These are phyloP conservation scores for Cydia fagiglandana DNA, from an alignment of 1,140 invertebrate species.

Conservation along the genomic window DNA sequence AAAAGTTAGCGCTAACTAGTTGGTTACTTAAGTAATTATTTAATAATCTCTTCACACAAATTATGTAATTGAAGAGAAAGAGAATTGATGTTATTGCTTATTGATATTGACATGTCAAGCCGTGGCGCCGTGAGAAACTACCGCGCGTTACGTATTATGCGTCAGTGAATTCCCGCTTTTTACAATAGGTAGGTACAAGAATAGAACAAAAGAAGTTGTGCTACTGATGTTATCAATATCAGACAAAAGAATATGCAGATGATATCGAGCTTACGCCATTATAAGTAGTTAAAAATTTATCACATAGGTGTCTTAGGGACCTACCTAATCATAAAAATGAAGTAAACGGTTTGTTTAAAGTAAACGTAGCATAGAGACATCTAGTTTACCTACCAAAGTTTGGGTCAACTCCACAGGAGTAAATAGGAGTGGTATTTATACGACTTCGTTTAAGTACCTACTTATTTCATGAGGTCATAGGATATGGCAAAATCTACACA, in stretches of 20 bases:
- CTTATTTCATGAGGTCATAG: too few species aligned
- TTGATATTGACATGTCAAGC: conserved; percentile 27
- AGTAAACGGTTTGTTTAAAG: not conserved
- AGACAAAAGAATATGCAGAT: conserved; percentile 12
- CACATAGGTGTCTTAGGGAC: not conserved
- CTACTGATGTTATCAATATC: conserved; percentile 6
- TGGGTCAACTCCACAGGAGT: too few species aligned
- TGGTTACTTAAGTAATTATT: not conserved
- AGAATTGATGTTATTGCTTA: conserved; percentile 18
- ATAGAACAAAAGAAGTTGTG: conserved; percentile 11
- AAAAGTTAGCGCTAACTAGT: not conserved
- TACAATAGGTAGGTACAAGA: not conserved
- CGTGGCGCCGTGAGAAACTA: conserved; percentile 15
- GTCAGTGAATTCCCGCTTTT: conserved; percentile 4
- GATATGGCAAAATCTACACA: too few species aligned
- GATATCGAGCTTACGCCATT: not conserved
- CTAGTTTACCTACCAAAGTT: too few species aligned
- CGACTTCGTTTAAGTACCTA: too few species aligned
- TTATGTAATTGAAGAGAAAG: conserved; percentile 17
- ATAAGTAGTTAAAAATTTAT: not conserved
- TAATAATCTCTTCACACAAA: not conserved
- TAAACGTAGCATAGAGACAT: not conserved
- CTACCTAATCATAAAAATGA: not conserved
- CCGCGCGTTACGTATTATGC: not conserved
- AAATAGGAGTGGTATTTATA: too few species aligned